Base-by-base conservation (phyloP, 2,797 vertebrate species). In the Urocyon cinereoargenteus region DNA sequence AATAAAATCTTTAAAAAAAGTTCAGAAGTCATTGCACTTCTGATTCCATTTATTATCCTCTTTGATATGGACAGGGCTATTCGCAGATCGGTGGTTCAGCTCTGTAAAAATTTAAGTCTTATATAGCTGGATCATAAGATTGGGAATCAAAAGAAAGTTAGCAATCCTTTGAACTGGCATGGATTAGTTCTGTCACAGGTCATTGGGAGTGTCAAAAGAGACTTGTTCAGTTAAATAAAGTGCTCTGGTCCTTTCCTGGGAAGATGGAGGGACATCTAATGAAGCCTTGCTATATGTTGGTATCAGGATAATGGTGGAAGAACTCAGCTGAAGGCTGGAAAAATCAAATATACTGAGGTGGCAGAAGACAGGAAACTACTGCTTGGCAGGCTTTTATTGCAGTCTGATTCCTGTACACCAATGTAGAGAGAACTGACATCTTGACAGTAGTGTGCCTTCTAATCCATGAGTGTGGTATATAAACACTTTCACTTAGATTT, bases 41-140 rank as follows among this genome's bases (percentile, higher is more conserved):
- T 10, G 40, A 91, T 81, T 83, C 26, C n/a, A 78, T 16, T 81
- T 70, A 45, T 36, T 73, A 5, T 75, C 55, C 72, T 92, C 18
- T 86, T 2, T 78, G 45, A 12, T 79, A 49, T 68, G 57, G 28
- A 55, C 12, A 93, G 19, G 11, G 4, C 15, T 62, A 6, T 75
- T 81, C 66, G 75, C n/a, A 91, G 78, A 40, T 91, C 12, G 88
- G 5, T 77, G 15, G 53, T 51, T 88, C 36, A 64, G 13, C 21
- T 87, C 91, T 75, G 40, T 97, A 28, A 91, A 73, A 57, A 78
- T 73, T 40, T 45, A 22, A 5, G 24, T 93, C 90, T 78, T 91
- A 1, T 53, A 61, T 18, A 91, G 75, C 62, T 88, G 77, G 40
- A 11, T 73, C 12, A 22, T 85, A 10, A 73, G 3, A 28, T 68